Evolutionary conservation across 2,888 invertebrate genomes (phyloP).

Genomic region (Caenorhabditis imperialis): DNA sequence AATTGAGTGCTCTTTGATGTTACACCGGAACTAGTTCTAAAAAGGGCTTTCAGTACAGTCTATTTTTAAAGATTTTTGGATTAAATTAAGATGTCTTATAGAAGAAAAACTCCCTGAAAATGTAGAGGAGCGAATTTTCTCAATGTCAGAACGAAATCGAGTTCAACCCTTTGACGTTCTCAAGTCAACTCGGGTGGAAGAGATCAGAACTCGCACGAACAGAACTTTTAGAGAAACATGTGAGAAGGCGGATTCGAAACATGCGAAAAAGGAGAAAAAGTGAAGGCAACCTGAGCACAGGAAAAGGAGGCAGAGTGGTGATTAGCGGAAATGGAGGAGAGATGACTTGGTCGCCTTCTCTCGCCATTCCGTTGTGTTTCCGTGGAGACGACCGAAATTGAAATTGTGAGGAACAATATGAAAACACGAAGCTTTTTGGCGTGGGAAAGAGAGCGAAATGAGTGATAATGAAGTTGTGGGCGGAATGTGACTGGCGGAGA

Average conservation of each 20-base stretch:
- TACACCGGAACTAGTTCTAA: not conserved
- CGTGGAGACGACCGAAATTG: slow-evolving; percentile 4
- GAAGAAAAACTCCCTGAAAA: not conserved
- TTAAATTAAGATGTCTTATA: not conserved
- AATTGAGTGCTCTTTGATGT: not conserved
- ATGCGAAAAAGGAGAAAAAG: slow-evolving; percentile 3
- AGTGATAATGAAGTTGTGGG: not conserved
- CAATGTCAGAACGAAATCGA: no score
- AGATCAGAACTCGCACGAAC: not conserved
- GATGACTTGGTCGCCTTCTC: slow-evolving; percentile 7
- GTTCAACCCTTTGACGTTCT: no score
- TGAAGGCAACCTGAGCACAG: not conserved
- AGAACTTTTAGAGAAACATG: not conserved
- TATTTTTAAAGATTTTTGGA: no score
- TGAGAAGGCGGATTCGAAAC: no score
- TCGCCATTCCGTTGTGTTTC: slow-evolving; percentile 12
- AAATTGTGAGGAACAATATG: not conserved
- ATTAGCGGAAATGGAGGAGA: slow-evolving; percentile 6
- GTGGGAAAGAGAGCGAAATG: not conserved
- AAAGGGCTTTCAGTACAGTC: no score
- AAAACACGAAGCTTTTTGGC: not conserved
- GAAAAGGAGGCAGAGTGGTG: no score
- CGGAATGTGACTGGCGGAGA: not conserved
- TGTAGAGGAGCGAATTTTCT: no score
- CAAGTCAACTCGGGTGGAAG: not conserved